phyloP scores from a whole-genome alignment of 1,140 invertebrate species.

The Hylyphantes graminicola region DNA sequence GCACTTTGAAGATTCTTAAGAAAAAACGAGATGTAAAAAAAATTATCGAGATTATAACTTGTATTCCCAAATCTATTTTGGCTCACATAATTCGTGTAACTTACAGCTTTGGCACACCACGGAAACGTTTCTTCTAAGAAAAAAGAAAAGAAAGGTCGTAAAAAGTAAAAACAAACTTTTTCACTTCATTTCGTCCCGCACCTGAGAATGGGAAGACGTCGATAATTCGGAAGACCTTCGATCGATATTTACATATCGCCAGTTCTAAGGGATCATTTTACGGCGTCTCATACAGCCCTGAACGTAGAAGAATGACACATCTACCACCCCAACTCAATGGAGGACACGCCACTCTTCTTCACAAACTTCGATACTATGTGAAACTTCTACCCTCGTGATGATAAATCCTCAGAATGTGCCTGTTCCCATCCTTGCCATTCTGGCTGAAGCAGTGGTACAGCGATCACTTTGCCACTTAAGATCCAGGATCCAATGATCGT shows the following conservation, averaged over 20 bases:
- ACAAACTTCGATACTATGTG: too few species aligned
- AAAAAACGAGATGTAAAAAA: too few species aligned
- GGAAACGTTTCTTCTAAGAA: too few species aligned
- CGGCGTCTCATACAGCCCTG: slow-evolving; percentile 48
- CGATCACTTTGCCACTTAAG: slow-evolving; percentile 21
- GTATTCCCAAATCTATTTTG: too few species aligned
- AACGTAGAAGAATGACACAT: too few species aligned
- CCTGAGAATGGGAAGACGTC: slow-evolving; percentile 53
- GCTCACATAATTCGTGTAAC: too few species aligned
- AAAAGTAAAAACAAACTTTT: slow-evolving; percentile 31
- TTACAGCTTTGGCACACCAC: too few species aligned
- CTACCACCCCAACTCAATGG: too few species aligned
- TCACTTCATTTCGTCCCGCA: slow-evolving; percentile 54
- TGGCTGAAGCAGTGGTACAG: not conserved
- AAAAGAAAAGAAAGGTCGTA: not conserved
- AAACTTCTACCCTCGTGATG: slow-evolving; percentile 37
- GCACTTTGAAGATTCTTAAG: too few species aligned
- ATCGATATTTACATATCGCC: slow-evolving; percentile 55
- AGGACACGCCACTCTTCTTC: too few species aligned
- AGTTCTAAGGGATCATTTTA: slow-evolving; percentile 48
- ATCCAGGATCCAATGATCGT: slow-evolving; percentile 21
- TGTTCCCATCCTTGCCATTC: not conserved
- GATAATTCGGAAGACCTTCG: slow-evolving; percentile 51
- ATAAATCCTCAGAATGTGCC: slow-evolving; percentile 41
- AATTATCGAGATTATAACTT: too few species aligned